Percentiles rank a stretch among this genome's conserved stretches.
Evolutionary conservation across 2,797 vertebrate genomes (phyloP).

Genomic region (Pygocentrus nattereri): DNA sequence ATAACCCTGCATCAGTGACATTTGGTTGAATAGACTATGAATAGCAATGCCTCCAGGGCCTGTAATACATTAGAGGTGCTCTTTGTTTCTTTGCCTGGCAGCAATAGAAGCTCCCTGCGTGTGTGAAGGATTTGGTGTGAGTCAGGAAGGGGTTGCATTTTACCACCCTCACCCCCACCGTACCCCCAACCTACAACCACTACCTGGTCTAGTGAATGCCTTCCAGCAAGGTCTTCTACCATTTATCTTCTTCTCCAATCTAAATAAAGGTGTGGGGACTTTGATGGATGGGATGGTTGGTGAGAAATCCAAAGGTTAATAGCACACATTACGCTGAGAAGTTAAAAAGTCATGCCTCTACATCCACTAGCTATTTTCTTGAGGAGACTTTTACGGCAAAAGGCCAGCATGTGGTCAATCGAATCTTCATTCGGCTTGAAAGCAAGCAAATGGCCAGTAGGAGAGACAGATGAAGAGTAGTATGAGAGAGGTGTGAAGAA

Average conservation of each 20-base stretch:
- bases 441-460: conserved; percentile 26
- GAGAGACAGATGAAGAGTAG: conserved; percentile 37
- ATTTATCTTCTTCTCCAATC: background rate
- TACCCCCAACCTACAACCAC: background rate
- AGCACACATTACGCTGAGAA: background rate
- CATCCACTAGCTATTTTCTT: background rate
- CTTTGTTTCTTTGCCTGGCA: conserved; percentile 28
- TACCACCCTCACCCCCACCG: background rate
- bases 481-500: conserved; percentile 52
- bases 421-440: conserved; percentile 23
- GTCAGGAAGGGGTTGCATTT: conserved; percentile 28
- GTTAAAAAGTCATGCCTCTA: background rate
- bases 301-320: conserved; percentile 18
- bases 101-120: conserved; percentile 7
- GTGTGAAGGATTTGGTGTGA: conserved; percentile 30
- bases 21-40: conserved; percentile 57
- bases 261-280: background rate
- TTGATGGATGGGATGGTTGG: conserved; percentile 16
- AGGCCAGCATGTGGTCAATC: conserved; percentile 1
- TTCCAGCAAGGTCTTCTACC: conserved; percentile 36
- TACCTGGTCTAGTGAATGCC: conserved; percentile 9
- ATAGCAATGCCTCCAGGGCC: conserved; percentile 53
- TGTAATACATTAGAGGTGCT: conserved; percentile 48
- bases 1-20: conserved; percentile 57
- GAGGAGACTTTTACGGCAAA: conserved; percentile 3